phyloP scores from a whole-genome alignment of 2,797 vertebrate species.

The Glyptemys insculpta region DNA sequence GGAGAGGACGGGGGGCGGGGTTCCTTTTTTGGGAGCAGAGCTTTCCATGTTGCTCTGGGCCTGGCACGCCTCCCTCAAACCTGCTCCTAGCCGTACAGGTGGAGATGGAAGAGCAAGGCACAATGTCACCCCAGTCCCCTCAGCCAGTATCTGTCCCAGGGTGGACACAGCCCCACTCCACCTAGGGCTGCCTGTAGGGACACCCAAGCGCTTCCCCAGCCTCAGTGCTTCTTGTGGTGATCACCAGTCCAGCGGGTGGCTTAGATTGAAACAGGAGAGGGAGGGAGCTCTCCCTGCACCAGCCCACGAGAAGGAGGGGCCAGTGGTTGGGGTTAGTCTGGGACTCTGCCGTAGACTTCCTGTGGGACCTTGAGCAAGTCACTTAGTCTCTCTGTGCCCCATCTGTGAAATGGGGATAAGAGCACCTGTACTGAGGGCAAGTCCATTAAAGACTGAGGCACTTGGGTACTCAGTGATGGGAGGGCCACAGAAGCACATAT shows the following conservation, averaged over 20 bases:
- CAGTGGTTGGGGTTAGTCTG: neutral
- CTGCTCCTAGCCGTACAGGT: neutral
- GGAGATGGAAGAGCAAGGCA: neutral
- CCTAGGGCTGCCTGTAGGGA: neutral
- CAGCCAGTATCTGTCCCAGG: neutral
- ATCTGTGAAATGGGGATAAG: too few relatives aligned
- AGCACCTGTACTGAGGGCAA: too few relatives aligned
- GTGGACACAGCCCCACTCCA: accelerated
- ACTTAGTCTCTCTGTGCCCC: too few relatives aligned
- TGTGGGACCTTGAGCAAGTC: too few relatives aligned
- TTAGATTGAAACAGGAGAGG: too few relatives aligned
- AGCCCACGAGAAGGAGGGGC: neutral
- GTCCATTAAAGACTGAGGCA: too few relatives aligned
- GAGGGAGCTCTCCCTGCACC: neutral
- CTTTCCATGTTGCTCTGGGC: neutral
- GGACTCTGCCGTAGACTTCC: neutral
- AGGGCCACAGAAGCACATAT: too few relatives aligned
- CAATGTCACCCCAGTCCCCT: neutral
- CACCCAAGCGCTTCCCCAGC: too few relatives aligned
- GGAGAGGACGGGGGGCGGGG: too few relatives aligned
- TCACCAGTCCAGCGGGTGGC: too few relatives aligned
- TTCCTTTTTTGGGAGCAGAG: neutral
- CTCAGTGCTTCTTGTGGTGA: too few relatives aligned
- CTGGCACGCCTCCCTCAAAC: neutral
- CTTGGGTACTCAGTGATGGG: too few relatives aligned